These are phyloP conservation scores for Leucozona laternaria DNA, from an alignment of 2,888 invertebrate genomes.

Conservation along the genomic window DNA sequence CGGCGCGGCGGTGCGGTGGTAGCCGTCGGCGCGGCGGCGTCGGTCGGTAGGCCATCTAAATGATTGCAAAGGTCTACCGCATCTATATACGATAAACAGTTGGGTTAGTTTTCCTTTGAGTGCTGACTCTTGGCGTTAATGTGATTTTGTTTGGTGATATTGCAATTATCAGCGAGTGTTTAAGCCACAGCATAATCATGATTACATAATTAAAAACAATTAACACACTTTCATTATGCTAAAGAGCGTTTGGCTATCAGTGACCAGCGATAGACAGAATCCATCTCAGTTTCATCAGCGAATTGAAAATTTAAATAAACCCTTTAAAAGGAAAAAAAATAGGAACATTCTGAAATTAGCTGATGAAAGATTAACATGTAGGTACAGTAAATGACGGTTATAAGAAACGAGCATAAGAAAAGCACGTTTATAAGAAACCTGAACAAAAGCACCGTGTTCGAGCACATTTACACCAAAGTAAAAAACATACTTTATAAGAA, in stretches of 20 bases:
- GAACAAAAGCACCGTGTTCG: no score
- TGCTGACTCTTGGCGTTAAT: constrained; percentile 54
- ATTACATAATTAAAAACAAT: constrained; percentile 25
- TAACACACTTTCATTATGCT: neutral
- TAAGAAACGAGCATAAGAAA: no score
- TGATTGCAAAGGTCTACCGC: constrained; percentile 34
- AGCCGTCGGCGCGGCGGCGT: neutral
- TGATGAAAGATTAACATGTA: no score
- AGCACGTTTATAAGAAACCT: no score
- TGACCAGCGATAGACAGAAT: neutral
- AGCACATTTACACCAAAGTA: no score
- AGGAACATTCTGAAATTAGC: no score
- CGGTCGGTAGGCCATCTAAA: constrained; percentile 17
- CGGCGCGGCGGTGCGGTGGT: neutral
- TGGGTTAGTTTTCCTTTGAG: constrained; percentile 48
- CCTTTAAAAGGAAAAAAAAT: no score
- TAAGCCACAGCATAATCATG: constrained; percentile 23
- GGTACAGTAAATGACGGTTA: no score
- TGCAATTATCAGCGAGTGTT: constrained; percentile 30
- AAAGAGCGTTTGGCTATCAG: neutral
- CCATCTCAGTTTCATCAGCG: no score
- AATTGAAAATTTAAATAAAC: no score
- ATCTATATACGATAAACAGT: constrained; percentile 13
- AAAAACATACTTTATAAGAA: no score
- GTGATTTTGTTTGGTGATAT: constrained; percentile 53